phyloP scores from a whole-genome alignment of 2,888 invertebrate species.

The Nemotelus nigrinus region DNA sequence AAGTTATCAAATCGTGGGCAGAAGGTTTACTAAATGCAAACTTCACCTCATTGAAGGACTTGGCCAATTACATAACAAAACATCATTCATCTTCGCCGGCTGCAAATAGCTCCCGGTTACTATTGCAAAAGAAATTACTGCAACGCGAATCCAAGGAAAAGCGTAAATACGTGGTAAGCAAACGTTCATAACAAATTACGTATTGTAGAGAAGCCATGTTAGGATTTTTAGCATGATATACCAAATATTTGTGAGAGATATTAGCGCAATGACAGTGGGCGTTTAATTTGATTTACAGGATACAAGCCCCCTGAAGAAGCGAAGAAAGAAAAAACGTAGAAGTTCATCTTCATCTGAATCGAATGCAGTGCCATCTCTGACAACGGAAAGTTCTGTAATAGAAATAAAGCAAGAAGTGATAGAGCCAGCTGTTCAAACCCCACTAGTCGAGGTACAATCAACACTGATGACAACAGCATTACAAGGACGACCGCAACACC shows the following conservation, averaged over 20 bases:
- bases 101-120: conserved; percentile 52
- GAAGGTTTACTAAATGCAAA: conserved; percentile 61
- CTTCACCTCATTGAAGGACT: conserved; percentile 59
- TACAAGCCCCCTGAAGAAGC: conserved; percentile 62
- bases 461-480: conserved; percentile 33
- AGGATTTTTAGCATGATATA: not conserved
- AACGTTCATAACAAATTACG: not conserved
- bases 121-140: conserved; percentile 74
- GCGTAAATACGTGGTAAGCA: conserved; percentile 61
- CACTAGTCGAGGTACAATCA: not conserved
- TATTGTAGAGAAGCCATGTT: not conserved
- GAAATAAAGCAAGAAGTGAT: conserved; percentile 47
- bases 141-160: conserved; percentile 74
- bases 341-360: conserved; percentile 64
- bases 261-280: not conserved
- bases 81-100: conserved; percentile 53
- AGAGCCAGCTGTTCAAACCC: conserved; percentile 34
- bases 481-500: conserved; percentile 3
- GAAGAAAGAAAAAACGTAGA: conserved; percentile 64
- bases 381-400: conserved; percentile 41
- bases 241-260: not conserved
- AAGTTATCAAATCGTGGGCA: conserved; percentile 62
- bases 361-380: conserved; percentile 56
- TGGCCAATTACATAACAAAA: conserved; percentile 58
- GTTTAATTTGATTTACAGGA: conserved; percentile 55